Evolutionary conservation across 2,113 vertebrate species (phyloP), one percentile per base, ranked within the genome.

Genomic region (Cricetomys ansorgei): DNA sequence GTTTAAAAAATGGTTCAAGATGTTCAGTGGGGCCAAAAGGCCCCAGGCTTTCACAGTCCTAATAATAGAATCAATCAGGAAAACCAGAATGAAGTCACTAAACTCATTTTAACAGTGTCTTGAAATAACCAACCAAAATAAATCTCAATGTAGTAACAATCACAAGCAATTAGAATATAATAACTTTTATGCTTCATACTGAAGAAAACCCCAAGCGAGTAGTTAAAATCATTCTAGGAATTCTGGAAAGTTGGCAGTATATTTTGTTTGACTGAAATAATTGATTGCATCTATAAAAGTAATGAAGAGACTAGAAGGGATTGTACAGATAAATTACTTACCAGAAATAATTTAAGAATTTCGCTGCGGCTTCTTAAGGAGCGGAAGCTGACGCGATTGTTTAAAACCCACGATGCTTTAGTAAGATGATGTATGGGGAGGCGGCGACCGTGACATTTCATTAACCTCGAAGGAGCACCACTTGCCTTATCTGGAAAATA

Each of bases 1-100:
- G 97, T 95, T 98, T 97, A 97, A 97, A 97, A 97, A 97, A 96
- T 96, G 91, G 94, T 97, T 97, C 96, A 98, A 97, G 98, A 98
- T 97, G 96, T 97, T 97, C 27, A 96, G 77, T 45, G 79, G 95
- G 92, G 94, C 96, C 98, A 97, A 96, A 98, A 96, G 77, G 72
- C 98, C 94, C 69, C 45, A 88, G 97, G 98, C 95, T 96, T 94
- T 94, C 83, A 64, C 43, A 70, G 83, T 59, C 91, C 97, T 98
- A 97, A 98, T 97, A 97, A 98, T 98, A 98, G 97, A 97, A 97
- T 97, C 97, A 97, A 95, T 97, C 97, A 95, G 91, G 92, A 95
- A 97, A 96, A 96, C 92, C 95, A 97, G 89, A 96, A 97, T 97
- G 96, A 97, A 97, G 94, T 97, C 96, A 97, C 97, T 97, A 59